Base-by-base conservation (phyloP, 1,140 invertebrate species). In the Temnothorax curvispinosus region DNA sequence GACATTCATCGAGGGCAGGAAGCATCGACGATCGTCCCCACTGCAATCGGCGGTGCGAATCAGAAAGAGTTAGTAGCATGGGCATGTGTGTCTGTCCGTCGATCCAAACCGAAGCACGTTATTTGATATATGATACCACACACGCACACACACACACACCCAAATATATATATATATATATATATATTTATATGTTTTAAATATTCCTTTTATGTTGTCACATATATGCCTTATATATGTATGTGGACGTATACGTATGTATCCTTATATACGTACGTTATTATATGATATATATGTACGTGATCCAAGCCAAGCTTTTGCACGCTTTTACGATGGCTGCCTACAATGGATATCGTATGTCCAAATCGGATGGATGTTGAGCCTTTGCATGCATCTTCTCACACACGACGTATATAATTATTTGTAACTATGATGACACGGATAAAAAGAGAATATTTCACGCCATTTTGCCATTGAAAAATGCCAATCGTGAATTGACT, bases 271-370 rank as follows among this genome's bases (percentile, higher is more conserved):
- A 32, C 44, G 32, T n/a, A 44, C 41, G n/a, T 47, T 60, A 60
- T 82, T 18, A 75, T 47, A 71, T 21, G 50, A 81, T 60, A 38
- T 32, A 58, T 32, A 58, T 62, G 87, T 38, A 91, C 89, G 89
- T 86, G 86, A 91, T 41, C 80, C 92, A 94, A 91, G 92, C 93
- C 89, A 90, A 93, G 93, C 93, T 94, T 94, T 41, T 94, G 92
- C 94, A 94, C 94, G 94, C 94, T 94, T 94, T 89, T 87, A 91
- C 91, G 89, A 86, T 92, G 91, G 91, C 93, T 94, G 92, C 88
- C 58, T 69, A 86, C 58, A 58, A 69, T 88, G 72, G 85, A 52
- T 72, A 81, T 84, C 52, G 78, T 81, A 74, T 89, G 69, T 77
- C 74, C 71, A 77, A 58, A 76, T 77, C 50, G 47, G 72, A 88